Evolutionary conservation across 2,797 vertebrate species (phyloP), one percentile per base, ranked within the genome.

Genomic region (Galagoides demidoff): DNA sequence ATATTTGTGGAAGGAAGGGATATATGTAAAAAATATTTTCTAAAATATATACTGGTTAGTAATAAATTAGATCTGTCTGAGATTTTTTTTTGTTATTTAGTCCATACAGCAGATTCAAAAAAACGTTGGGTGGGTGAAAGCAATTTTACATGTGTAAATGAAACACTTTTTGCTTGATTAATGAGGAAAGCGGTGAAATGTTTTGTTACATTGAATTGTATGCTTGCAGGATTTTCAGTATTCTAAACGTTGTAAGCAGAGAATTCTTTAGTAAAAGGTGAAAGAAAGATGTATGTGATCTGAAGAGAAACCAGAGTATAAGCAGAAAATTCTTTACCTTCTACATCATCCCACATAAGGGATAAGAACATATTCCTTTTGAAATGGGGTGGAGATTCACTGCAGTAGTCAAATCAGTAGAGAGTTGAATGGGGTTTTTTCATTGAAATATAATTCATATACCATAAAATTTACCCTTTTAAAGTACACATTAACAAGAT

Each of bases 1-100:
- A 97, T 97, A 90, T 14, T 79, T 90, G 63, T 84, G 82, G 34
- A 66, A 34, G 91, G 83, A 92, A 96, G 66, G 84, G 39, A 78
- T 86, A 27, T 66, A n/a, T 37, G 7, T 81, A 63, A 71, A 45
- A 64, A 81, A 76, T 61, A 7, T 29, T 61, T 93, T 89, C 63
- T 19, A n/a, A 55, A 94, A n/a, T 37, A 68, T 8, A 1, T 7
- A 64, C 27, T n/a, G 5, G 71, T 63, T 39, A 31, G n/a, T 92
- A 76, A 71, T 92, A 87, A 92, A 29, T 74, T 55, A 9, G 20
- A 1, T 87, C 34, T 94, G 4, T 31, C 34, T 3, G 1, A 57
- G 57, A 25, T 59, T 43, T 74, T 70, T 85, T 82, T 20, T 49
- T 71, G 71, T 20, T 13, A 39, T 55, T 5, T 85, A 27, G 25